These are phyloP conservation scores for Rapana venosa DNA, from an alignment of 2,888 invertebrate species.

Conservation along the genomic window DNA sequence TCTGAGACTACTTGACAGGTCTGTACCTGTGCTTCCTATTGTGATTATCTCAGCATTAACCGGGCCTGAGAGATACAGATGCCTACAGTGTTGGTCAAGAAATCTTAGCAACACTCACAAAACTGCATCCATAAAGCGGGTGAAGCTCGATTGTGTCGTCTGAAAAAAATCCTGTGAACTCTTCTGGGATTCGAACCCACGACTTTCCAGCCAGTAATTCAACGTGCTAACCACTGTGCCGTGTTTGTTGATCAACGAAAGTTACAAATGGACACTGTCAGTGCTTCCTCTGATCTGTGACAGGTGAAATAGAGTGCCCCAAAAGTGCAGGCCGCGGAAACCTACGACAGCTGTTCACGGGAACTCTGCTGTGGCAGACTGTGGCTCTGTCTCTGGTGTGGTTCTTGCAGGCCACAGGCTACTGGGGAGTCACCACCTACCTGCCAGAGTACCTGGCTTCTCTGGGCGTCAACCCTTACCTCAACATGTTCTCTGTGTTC, in stretches of 20 bases:
- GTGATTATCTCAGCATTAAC: too few relatives aligned
- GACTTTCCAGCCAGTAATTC: too few relatives aligned
- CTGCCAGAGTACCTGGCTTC: constrained; percentile 69
- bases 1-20: too few relatives aligned
- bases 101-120: too few relatives aligned
- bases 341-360: constrained; percentile 61
- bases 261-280: neutral
- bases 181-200: too few relatives aligned
- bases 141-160: too few relatives aligned
- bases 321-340: constrained; percentile 53
- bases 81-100: too few relatives aligned
- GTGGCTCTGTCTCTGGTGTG: constrained; percentile 61
- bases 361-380: constrained; percentile 56
- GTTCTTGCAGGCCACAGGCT: constrained; percentile 70
- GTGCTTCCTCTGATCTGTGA: constrained; percentile 31
- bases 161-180: too few relatives aligned
- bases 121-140: too few relatives aligned
- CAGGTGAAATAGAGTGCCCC: constrained; percentile 63
- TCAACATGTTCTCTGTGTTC: constrained; percentile 70
- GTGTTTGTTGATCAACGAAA: neutral
- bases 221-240: too few relatives aligned
- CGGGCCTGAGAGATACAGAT: too few relatives aligned
- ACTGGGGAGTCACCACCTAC: constrained; percentile 71
- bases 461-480: constrained; percentile 63
- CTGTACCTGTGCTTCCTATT: too few relatives aligned